phyloP scores from a whole-genome alignment of 2,888 invertebrate genomes.

The Sinodicranocentrus sp. region DNA sequence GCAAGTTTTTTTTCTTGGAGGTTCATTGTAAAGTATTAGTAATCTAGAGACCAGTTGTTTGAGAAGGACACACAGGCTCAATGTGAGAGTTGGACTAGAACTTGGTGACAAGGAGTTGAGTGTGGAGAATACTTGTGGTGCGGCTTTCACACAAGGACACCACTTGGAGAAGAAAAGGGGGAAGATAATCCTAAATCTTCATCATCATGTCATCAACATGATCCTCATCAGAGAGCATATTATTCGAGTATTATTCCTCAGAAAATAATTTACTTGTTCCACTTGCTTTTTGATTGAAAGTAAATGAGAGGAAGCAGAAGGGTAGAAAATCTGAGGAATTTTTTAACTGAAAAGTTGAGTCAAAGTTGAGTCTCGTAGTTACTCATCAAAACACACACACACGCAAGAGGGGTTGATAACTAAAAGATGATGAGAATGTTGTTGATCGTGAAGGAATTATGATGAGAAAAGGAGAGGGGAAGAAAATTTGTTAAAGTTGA shows the following conservation, averaged over 20 bases:
- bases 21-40: too few species aligned
- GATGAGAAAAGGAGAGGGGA: background rate
- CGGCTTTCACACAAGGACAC: background rate
- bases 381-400: too few species aligned
- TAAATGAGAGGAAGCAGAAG: slow-evolving; percentile 24
- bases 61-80: too few species aligned
- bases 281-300: slow-evolving; percentile 19
- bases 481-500: background rate
- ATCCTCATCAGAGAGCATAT: slow-evolving; percentile 31
- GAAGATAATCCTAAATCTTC: slow-evolving; percentile 28
- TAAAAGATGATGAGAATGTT: too few species aligned
- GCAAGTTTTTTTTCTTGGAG: too few species aligned
- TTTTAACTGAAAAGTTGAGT: slow-evolving; percentile 12
- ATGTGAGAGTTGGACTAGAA: too few species aligned
- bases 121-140: background rate
- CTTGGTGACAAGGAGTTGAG: too few species aligned
- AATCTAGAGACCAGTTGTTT: too few species aligned
- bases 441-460: slow-evolving; percentile 32
- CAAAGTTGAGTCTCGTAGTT: too few species aligned
- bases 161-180: background rate
- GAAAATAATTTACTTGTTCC: slow-evolving; percentile 30
- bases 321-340: slow-evolving; percentile 35
- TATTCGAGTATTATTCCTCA: slow-evolving; percentile 29
- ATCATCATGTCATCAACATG: slow-evolving; percentile 40
- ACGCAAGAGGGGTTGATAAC: too few species aligned